Percentiles rank a stretch among this genome's conserved stretches.
Evolutionary conservation across 2,888 invertebrate genomes (phyloP).

Genomic region (Rhogogaster chlorosoma): DNA sequence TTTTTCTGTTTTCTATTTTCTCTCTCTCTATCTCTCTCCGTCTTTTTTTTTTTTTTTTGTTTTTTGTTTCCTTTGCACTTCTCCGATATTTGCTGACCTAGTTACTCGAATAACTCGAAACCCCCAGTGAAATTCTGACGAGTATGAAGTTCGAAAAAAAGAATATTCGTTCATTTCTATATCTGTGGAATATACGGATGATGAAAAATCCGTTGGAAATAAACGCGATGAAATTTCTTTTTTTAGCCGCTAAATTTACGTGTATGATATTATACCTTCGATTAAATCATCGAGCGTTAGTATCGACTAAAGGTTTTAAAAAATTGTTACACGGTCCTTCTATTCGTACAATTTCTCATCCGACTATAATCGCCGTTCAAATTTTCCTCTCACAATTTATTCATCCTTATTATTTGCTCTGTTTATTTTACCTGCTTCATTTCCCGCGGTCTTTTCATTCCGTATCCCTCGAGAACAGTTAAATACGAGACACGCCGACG

Average conservation of each 20-base stretch:
- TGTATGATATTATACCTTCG: background rate
- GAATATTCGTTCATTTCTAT: background rate
- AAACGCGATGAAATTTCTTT: background rate
- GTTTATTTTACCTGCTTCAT: background rate
- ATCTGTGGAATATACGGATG: background rate
- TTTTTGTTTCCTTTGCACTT: background rate
- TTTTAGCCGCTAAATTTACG: background rate
- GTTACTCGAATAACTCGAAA: slow-evolving; percentile 28
- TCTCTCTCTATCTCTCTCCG: background rate
- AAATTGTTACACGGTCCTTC: background rate
- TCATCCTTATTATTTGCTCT: background rate
- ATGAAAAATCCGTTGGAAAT: background rate
- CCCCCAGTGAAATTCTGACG: background rate
- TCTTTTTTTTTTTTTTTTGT: background rate
- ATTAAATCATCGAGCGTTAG: background rate
- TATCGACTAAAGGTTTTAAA: background rate
- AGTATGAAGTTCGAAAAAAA: background rate
- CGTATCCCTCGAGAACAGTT: background rate
- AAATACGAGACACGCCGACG: background rate
- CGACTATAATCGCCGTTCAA: background rate
- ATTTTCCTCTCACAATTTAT: background rate
- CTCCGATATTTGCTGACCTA: slow-evolving; percentile 17
- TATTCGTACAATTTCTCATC: background rate
- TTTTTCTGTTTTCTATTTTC: background rate
- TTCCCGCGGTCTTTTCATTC: background rate